Percentiles rank a stretch among this genome's conserved stretches.
These are phyloP conservation scores for Drosophila tsacasi DNA, from an alignment of 1,140 invertebrate species.

Conservation along the genomic window DNA sequence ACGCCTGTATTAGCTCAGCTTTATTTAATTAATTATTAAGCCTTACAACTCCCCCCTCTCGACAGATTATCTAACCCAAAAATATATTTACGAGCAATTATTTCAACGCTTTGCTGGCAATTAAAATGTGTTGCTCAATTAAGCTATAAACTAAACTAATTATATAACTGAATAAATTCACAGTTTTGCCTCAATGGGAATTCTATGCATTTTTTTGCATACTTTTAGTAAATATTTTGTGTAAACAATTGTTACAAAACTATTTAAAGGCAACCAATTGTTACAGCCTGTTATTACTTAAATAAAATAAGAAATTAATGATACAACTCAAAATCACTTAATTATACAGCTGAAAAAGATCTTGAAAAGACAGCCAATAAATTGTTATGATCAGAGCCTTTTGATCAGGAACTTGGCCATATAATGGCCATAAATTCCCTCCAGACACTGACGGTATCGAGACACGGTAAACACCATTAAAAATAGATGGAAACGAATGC, in stretches of 20 bases:
- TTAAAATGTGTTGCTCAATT: constrained; percentile 34
- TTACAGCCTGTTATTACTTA: neutral
- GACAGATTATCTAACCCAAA: constrained; percentile 13
- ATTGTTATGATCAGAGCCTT: neutral
- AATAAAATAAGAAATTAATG: neutral
- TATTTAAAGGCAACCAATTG: neutral
- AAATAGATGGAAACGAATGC: constrained; percentile 35
- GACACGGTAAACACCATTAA: constrained; percentile 13
- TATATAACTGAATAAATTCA: constrained; percentile 24
- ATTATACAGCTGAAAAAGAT: neutral
- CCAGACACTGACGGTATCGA: neutral
- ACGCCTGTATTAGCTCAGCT: constrained; percentile 9
- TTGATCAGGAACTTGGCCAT: constrained; percentile 18
- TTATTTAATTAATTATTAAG: constrained; percentile 28
- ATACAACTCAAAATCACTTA: constrained; percentile 1
- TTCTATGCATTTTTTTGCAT: neutral
- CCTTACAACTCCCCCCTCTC: neutral
- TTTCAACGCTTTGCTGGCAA: constrained; percentile 19
- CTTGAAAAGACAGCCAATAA: constrained; percentile 11
- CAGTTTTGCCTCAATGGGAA: constrained; percentile 6
- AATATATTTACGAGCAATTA: constrained; percentile 27
- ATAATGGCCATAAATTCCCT: constrained; percentile 22
- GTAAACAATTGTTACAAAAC: constrained; percentile 14
- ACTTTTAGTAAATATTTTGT: neutral
- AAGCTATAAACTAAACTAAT: constrained; percentile 26